phyloP scores from a whole-genome alignment of 2,888 invertebrate species.

The Campoletis raptor region DNA sequence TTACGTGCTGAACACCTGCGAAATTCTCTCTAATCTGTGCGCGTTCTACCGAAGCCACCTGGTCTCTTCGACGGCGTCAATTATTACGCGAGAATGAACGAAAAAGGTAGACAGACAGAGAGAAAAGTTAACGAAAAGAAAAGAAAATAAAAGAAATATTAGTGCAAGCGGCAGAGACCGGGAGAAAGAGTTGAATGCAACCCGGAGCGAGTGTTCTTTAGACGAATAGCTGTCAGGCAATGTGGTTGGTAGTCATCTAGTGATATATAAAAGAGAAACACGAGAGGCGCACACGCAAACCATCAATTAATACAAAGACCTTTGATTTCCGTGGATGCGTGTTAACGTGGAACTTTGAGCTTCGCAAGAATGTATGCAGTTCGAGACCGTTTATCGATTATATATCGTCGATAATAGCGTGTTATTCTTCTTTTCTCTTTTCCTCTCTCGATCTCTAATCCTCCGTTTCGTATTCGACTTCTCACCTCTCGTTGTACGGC shows the following conservation, averaged over 20 bases:
- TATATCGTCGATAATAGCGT: constrained; percentile 47
- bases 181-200: constrained; percentile 13
- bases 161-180: constrained; percentile 23
- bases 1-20: constrained; percentile 63
- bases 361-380: constrained; percentile 49
- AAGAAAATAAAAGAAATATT: constrained; percentile 3
- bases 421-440: constrained; percentile 17
- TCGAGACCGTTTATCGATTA: constrained; percentile 59
- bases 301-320: constrained; percentile 65
- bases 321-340: constrained; percentile 55
- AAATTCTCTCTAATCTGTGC: constrained; percentile 61
- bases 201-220: constrained; percentile 34
- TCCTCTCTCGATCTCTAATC: neutral
- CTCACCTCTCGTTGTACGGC: constrained; percentile 34
- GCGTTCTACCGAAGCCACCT: constrained; percentile 53
- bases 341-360: constrained; percentile 52
- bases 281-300: constrained; percentile 50
- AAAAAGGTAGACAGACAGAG: constrained; percentile 10
- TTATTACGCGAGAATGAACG: constrained; percentile 46
- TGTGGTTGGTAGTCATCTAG: constrained; percentile 31
- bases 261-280: constrained; percentile 54
- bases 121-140: constrained; percentile 10
- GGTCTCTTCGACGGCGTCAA: constrained; percentile 48
- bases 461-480: neutral
- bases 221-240: constrained; percentile 46